Evolutionary conservation across 1,140 invertebrate genomes (phyloP).

Genomic region (Oryzaephilus surinamensis): DNA sequence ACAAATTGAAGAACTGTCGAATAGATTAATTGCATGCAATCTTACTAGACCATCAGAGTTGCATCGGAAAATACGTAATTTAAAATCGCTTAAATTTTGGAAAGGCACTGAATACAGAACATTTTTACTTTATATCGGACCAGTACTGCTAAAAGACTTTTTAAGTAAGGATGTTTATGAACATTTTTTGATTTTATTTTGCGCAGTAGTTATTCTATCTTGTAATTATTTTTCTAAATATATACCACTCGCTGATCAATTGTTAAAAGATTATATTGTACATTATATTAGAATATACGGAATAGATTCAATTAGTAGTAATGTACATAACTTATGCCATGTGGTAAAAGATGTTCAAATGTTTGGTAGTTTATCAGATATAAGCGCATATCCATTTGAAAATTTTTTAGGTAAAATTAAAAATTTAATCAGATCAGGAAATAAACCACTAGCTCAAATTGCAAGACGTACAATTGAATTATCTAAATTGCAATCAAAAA

Average conservation of each 20-base stretch:
- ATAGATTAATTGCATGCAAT: conserved; percentile 6
- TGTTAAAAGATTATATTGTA: conserved; percentile 12
- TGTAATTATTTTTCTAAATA: conserved; percentile 12
- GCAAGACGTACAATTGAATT: conserved; percentile 16
- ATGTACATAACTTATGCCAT: conserved; percentile 16
- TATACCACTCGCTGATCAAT: conserved; percentile 10
- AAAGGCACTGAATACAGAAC: too few relatives aligned
- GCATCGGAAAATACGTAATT: conserved; percentile 13
- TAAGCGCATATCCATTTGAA: conserved; percentile 24
- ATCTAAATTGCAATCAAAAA: background rate
- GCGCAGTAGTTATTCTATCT: conserved; percentile 16
- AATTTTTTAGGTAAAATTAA: conserved; percentile 20
- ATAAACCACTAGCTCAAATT: conserved; percentile 18
- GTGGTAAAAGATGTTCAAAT: conserved; percentile 21
- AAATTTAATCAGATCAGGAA: conserved; percentile 15
- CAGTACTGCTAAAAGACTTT: conserved; percentile 19
- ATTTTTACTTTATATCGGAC: conserved; percentile 18
- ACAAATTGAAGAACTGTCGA: background rate
- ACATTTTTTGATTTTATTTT: conserved; percentile 18
- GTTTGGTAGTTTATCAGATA: conserved; percentile 18
- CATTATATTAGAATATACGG: conserved; percentile 14
- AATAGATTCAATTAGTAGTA: conserved; percentile 8
- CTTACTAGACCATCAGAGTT: conserved; percentile 16
- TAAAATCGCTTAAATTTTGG: too few relatives aligned
- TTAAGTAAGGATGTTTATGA: conserved; percentile 15